Percentiles rank a stretch among this genome's conserved stretches.
These are phyloP conservation scores for Mesaphorura yosii DNA, from an alignment of 1,140 invertebrate species.

Conservation along the genomic window DNA sequence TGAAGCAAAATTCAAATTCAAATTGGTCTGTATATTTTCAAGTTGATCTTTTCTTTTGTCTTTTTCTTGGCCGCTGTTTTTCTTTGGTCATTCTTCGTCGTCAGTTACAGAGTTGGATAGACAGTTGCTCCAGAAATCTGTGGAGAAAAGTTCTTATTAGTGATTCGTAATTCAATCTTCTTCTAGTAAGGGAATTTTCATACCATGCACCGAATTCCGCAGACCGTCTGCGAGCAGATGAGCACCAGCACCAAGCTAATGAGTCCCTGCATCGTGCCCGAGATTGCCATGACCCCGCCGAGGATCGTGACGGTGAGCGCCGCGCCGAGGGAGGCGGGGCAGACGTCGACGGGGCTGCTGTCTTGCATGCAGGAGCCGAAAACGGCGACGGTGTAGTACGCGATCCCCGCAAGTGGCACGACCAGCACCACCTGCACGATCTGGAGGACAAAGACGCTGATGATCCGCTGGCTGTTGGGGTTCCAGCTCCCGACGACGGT, in stretches of 20 bases:
- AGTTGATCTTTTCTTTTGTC: neutral
- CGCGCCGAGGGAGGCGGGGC: neutral
- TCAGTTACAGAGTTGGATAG: conserved; percentile 15
- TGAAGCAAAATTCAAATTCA: neutral
- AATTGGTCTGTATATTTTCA: neutral
- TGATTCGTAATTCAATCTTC: neutral
- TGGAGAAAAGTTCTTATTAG: neutral
- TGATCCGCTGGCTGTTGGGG: conserved; percentile 26
- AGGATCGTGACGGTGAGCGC: conserved; percentile 20
- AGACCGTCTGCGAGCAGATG: conserved; percentile 27
- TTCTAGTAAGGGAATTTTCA: neutral
- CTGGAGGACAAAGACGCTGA: conserved; percentile 28
- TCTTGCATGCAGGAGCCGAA: conserved; percentile 30
- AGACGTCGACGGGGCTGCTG: conserved; percentile 9
- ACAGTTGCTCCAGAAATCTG: conserved; percentile 30
- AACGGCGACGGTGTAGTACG: conserved; percentile 27
- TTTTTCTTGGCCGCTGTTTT: neutral
- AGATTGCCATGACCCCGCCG: conserved; percentile 23
- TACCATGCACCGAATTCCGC: conserved; percentile 30
- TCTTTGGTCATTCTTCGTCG: neutral
- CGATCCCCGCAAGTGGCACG: conserved; percentile 24
- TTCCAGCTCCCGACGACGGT: conserved; percentile 23
- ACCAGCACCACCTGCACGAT: conserved; percentile 26
- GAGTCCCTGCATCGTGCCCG: conserved; percentile 27
- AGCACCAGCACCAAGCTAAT: conserved; percentile 25